Evolutionary conservation across 1,140 invertebrate genomes (phyloP).

Genomic region (Muscidifurax raptorellus): DNA sequence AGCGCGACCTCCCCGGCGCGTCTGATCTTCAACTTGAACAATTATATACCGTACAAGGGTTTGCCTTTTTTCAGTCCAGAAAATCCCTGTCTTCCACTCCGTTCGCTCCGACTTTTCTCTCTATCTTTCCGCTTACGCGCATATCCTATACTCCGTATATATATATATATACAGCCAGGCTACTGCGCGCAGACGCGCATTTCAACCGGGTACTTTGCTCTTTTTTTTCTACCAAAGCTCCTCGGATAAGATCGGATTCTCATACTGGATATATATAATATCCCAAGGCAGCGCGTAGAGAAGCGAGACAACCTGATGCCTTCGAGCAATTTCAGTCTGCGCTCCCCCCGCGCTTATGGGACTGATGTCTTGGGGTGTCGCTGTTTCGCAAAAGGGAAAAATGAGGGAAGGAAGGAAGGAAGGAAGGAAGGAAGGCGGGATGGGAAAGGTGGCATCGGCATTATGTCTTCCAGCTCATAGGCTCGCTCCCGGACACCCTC

Average conservation of each 20-base stretch:
- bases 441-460: neutral
- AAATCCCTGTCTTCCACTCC: constrained; percentile 52
- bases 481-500: too few relatives aligned
- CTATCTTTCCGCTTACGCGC: constrained; percentile 40
- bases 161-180: too few relatives aligned
- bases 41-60: neutral
- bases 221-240: constrained; percentile 51
- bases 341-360: neutral
- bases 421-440: neutral
- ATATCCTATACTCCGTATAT: neutral
- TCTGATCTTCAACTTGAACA: constrained; percentile 33
- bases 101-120: constrained; percentile 40
- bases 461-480: neutral
- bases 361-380: neutral
- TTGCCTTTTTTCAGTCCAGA: neutral
- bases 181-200: neutral
- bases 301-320: neutral
- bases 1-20: neutral
- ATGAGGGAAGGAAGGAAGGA: neutral
- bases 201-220: constrained; percentile 27
- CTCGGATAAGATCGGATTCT: constrained; percentile 65
- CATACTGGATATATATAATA: constrained; percentile 52
- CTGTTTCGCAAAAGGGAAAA: neutral
- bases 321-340: neutral
- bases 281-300: neutral